phyloP scores from a whole-genome alignment of 1,140 invertebrate genomes.

The Protaetia brevitarsis region DNA sequence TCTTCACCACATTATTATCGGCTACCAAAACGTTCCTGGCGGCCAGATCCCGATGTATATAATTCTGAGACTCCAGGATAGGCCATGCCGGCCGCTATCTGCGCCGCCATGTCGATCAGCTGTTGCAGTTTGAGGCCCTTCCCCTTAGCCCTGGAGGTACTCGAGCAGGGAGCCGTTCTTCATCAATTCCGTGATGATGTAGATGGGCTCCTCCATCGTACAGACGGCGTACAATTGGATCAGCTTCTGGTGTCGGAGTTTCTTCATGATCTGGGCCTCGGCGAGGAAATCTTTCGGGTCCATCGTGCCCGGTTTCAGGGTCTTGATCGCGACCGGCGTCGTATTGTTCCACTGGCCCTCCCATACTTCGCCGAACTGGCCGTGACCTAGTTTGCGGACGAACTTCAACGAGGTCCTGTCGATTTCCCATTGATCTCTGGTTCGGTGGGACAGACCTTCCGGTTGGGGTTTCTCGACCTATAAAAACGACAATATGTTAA shows the following conservation, averaged over 20 bases:
- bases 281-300: slow-evolving; percentile 97
- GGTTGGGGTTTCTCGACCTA: slow-evolving; percentile 97
- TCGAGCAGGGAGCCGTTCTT: slow-evolving; percentile 93
- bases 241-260: slow-evolving; percentile 91
- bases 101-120: slow-evolving; percentile 97
- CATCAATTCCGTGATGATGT: slow-evolving; percentile 99
- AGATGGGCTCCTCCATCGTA: slow-evolving; percentile 97
- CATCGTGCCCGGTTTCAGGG: slow-evolving; percentile 97
- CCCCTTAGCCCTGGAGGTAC: slow-evolving; percentile 89
- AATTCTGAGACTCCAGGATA: slow-evolving; percentile 99
- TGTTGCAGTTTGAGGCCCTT: slow-evolving; percentile 85
- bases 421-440: slow-evolving; percentile 98
- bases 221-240: slow-evolving; percentile 98
- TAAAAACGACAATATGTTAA: no score
- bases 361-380: slow-evolving; percentile 99
- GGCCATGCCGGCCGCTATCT: slow-evolving; percentile 99
- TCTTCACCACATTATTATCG: slow-evolving; percentile 91
- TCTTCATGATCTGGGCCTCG: slow-evolving; percentile 99
- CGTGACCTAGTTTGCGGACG: slow-evolving; percentile 94
- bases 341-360: slow-evolving; percentile 99
- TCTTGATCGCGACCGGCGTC: slow-evolving; percentile 97
- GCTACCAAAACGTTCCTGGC: slow-evolving; percentile 96
- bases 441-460: slow-evolving; percentile 93
- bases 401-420: slow-evolving; percentile 93
- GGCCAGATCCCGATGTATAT: slow-evolving; percentile 95